Evolutionary conservation across 2,888 invertebrate genomes (phyloP), one percentile per base, ranked within the genome.

Genomic region (Dryomyza anilis): DNA sequence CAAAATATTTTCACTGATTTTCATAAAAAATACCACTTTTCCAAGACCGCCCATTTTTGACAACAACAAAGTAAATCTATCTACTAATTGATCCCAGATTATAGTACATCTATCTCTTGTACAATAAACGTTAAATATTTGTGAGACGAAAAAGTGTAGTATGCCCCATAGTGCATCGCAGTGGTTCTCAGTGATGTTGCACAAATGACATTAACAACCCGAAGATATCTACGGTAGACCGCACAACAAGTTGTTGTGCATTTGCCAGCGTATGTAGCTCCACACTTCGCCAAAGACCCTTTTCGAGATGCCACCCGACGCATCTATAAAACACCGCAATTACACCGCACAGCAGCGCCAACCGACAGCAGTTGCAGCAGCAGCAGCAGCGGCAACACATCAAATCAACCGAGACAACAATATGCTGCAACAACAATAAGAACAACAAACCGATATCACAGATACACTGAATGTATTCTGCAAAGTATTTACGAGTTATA

Each of bases 171-270:
- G 43, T 43, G 10, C 43, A n/a, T 43, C n/a, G 43, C 14, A 16
- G 43, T n/a, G n/a, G 7, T 43, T 16, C n/a, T 43, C 7, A 16
- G 5, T 16, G 33, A 12, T 33, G 33, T 33, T 48, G 3, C 29
- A 69, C 71, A 65, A 68, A 70, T 70, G 69, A 68, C 67, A 66
- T 68, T 67, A 67, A 68, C 67, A 67, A 69, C 60, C 68, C 68
- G 65, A 69, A 71, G 70, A 72, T 68, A 69, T 70, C 66, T 70
- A 68, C 65, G 70, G 69, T 63, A 63, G 70, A 72, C 72, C 72
- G 53, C 71, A 71, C 67, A 71, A 72, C 72, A 72, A 71, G 69
- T 71, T 70, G 72, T 70, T 71, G 69, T 71, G 69, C 71, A 72
- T 67, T 69, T 69, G 70, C 69, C 70, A 72, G 67, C 71, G 29